Percentiles rank a stretch among this genome's conserved stretches.
phyloP scores from a whole-genome alignment of 2,113 vertebrate species.

The Sminthopsis crassicaudata region DNA sequence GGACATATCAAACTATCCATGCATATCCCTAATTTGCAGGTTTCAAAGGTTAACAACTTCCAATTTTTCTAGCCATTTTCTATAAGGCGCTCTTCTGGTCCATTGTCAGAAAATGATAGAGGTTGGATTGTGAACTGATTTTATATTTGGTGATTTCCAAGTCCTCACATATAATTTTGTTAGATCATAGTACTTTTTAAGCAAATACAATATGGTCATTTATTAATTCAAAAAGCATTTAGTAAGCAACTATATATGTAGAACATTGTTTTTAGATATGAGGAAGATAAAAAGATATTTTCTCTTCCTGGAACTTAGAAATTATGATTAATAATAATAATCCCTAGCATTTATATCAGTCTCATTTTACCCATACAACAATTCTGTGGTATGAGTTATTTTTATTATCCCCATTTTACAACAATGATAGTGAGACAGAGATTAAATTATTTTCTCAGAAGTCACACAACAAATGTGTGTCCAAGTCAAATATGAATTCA shows the following conservation, averaged over 20 bases:
- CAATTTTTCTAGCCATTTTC: not conserved
- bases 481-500: not conserved
- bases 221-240: not conserved
- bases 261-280: not conserved
- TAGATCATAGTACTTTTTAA: not conserved
- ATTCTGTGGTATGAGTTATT: not conserved
- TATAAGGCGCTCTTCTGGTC: not conserved
- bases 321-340: too few species aligned
- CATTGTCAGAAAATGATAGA: not conserved
- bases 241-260: not conserved
- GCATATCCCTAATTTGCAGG: not conserved
- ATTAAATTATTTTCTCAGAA: not conserved
- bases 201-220: not conserved
- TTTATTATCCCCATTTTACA: not conserved
- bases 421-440: not conserved
- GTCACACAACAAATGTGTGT: not conserved
- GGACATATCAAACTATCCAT: not conserved
- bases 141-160: not conserved
- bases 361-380: not conserved
- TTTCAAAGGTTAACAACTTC: not conserved
- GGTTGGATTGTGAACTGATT: not conserved
- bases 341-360: not conserved
- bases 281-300: not conserved
- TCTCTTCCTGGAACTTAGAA: not conserved
- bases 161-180: not conserved